Percentiles rank a stretch among this genome's conserved stretches.
phyloP scores from a whole-genome alignment of 2,797 vertebrate species.

The Gila robusta region DNA sequence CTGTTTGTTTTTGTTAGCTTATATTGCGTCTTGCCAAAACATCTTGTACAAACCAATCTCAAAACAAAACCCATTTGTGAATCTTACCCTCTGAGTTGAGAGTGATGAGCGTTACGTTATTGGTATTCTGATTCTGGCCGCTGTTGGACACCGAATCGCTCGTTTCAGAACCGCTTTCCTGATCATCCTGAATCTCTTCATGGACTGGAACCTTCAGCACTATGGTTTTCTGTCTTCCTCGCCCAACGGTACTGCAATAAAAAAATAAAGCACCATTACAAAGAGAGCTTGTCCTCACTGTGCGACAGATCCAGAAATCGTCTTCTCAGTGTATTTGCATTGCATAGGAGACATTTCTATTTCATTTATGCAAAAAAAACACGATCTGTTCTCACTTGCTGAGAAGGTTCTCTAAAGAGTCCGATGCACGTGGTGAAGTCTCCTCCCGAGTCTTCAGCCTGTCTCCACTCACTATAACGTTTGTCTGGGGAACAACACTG shows the following conservation, averaged over 20 bases:
- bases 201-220: constrained; percentile 94
- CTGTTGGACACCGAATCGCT: constrained; percentile 94
- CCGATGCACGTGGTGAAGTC: constrained; percentile 79
- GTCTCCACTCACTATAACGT: constrained; percentile 96
- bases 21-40: too few relatives aligned
- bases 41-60: too few relatives aligned
- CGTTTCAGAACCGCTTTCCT: constrained; percentile 96
- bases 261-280: not conserved
- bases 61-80: not conserved
- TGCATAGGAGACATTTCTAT: not conserved
- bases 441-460: constrained; percentile 90
- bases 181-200: constrained; percentile 94
- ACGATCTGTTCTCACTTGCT: constrained; percentile 88
- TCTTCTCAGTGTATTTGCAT: not conserved
- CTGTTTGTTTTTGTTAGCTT: too few relatives aligned
- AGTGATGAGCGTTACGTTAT: constrained; percentile 97
- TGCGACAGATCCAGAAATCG: not conserved
- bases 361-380: not conserved
- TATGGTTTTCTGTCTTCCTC: constrained; percentile 95
- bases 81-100: constrained; percentile 95
- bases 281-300: not conserved
- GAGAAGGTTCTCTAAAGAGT: constrained; percentile 93
- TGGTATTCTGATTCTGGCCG: constrained; percentile 87
- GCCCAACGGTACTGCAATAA: constrained; percentile 83
- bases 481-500: constrained; percentile 97